Evolutionary conservation across 1,140 invertebrate genomes (phyloP).

Genomic region (Samia ricini): DNA sequence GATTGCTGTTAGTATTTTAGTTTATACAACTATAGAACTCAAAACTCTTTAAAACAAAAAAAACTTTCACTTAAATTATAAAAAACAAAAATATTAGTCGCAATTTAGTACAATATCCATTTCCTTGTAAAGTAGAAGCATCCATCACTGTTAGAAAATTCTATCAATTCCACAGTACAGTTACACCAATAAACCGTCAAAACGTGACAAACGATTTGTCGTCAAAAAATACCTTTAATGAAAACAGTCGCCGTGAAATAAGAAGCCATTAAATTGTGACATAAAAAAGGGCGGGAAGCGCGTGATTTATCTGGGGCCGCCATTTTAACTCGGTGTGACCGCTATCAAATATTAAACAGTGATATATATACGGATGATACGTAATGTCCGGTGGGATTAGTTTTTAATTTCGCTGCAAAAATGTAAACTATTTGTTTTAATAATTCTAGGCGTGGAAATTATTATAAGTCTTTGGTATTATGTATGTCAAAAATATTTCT

Average conservation of each 20-base stretch:
- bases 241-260: conserved; percentile 14
- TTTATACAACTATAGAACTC: too few species aligned
- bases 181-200: not conserved
- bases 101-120: too few species aligned
- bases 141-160: not conserved
- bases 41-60: too few species aligned
- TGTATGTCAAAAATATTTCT: not conserved
- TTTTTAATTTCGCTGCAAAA: conserved; percentile 1
- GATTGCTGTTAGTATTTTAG: too few species aligned
- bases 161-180: not conserved
- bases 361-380: conserved; percentile 12
- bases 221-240: conserved; percentile 2
- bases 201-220: conserved; percentile 13
- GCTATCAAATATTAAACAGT: conserved; percentile 27
- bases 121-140: not conserved
- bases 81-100: too few species aligned
- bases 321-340: conserved; percentile 19
- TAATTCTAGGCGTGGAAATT: too few species aligned
- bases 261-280: conserved; percentile 13
- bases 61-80: too few species aligned
- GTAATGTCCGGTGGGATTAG: not conserved
- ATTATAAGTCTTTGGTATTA: not conserved
- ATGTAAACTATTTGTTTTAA: not conserved
- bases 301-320: conserved; percentile 25
- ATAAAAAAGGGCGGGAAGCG: conserved; percentile 13